phyloP scores from a whole-genome alignment of 2,113 vertebrate genomes.

The Leuciscus idus region DNA sequence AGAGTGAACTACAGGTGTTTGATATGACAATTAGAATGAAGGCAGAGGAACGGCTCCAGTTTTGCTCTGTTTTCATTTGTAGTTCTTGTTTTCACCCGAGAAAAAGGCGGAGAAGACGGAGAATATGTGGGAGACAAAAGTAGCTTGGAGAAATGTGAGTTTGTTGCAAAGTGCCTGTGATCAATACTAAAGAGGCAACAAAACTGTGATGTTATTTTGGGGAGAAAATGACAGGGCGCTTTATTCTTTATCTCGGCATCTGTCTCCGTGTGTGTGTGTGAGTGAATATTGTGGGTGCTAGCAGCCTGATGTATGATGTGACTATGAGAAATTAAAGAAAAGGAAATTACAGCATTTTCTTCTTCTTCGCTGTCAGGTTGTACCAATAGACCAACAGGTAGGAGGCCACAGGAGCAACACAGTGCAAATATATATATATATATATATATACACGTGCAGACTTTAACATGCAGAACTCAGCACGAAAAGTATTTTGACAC shows the following conservation, averaged over 20 bases:
- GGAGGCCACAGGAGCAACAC: background rate
- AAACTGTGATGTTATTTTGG: constrained; percentile 64
- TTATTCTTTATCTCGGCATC: constrained; percentile 56
- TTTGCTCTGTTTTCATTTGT: constrained; percentile 59
- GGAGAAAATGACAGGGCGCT: constrained; percentile 60
- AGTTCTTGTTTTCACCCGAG: constrained; percentile 56
- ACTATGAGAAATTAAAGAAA: background rate
- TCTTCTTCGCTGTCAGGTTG: fast-evolving
- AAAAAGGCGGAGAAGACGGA: constrained; percentile 53
- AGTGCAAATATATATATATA: too few species aligned
- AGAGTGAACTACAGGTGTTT: background rate
- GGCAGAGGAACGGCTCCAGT: constrained; percentile 62
- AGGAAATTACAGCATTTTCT: background rate
- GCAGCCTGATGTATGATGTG: constrained; percentile 1
- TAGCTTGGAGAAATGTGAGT: constrained; percentile 64
- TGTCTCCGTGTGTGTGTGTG: fast-evolving
- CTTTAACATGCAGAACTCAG: background rate
- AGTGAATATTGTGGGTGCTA: background rate
- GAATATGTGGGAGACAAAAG: constrained; percentile 49
- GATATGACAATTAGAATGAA: constrained; percentile 29
- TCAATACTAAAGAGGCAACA: constrained; percentile 63
- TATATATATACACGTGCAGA: too few species aligned
- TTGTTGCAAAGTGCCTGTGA: constrained; percentile 62
- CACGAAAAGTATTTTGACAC: background rate
- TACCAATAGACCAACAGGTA: background rate